Evolutionary conservation across 1,140 invertebrate genomes (phyloP).

Genomic region (Trachelipus rathkii): DNA sequence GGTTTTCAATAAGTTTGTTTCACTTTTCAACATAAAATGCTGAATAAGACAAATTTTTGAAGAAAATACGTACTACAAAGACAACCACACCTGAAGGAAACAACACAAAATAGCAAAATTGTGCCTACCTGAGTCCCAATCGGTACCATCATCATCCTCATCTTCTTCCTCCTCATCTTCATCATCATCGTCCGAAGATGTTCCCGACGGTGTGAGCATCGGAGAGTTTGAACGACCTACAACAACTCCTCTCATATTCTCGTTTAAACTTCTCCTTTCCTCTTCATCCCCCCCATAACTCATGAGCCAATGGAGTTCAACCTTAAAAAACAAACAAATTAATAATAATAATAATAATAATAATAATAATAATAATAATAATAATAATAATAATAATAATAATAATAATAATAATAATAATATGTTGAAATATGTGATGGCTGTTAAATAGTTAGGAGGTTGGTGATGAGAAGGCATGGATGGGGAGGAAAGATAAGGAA

Average conservation of each 20-base stretch:
- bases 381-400: no score
- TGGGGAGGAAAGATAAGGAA: no score
- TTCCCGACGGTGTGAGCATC: not conserved
- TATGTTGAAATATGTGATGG: no score
- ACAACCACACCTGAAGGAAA: not conserved
- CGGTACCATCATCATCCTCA: slow-evolving; percentile 39
- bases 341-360: no score
- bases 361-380: no score
- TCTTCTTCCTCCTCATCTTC: slow-evolving; percentile 36
- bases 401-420: no score
- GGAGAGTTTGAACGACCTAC: not conserved
- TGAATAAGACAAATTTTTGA: no score
- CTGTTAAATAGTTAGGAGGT: no score
- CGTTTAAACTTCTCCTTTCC: not conserved
- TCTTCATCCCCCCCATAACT: not conserved
- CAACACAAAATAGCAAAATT: not conserved
- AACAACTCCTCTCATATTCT: not conserved
- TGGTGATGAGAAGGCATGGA: no score
- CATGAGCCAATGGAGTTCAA: slow-evolving; percentile 1
- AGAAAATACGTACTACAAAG: no score
- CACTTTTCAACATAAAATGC: no score
- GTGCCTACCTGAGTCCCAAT: slow-evolving; percentile 44
- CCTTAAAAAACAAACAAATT: not conserved
- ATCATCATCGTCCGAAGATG: slow-evolving; percentile 33
- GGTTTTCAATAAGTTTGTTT: no score